phyloP scores from a whole-genome alignment of 2,888 invertebrate species.

The Cheilosia vulpina region DNA sequence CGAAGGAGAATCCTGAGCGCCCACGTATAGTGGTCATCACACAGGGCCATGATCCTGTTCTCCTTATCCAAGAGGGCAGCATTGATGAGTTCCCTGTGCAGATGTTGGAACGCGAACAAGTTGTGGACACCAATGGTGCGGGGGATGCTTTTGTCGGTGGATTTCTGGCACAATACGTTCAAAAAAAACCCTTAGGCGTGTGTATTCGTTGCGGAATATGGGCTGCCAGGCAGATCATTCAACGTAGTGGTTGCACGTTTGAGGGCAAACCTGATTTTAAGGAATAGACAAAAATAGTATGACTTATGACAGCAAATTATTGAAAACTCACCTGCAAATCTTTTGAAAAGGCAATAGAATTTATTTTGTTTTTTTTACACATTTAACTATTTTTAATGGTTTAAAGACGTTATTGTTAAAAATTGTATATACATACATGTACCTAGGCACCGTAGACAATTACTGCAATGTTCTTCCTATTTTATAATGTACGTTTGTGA shows the following conservation, averaged over 20 bases:
- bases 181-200: slow-evolving; percentile 87
- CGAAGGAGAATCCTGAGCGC: slow-evolving; percentile 89
- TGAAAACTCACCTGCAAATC: slow-evolving; percentile 5
- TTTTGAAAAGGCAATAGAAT: neutral
- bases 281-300: slow-evolving; percentile 75
- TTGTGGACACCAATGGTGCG: slow-evolving; percentile 99
- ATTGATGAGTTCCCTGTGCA: slow-evolving; percentile 89
- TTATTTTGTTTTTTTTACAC: slow-evolving; percentile 33
- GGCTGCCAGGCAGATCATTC: slow-evolving; percentile 93
- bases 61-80: slow-evolving; percentile 89
- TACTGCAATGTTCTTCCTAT: slow-evolving; percentile 6
- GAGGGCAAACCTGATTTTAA: slow-evolving; percentile 87
- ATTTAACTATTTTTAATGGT: slow-evolving; percentile 22
- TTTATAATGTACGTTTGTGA: slow-evolving; percentile 26
- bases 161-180: slow-evolving; percentile 94
- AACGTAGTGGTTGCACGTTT: slow-evolving; percentile 95
- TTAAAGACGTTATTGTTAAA: neutral
- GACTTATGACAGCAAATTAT: slow-evolving; percentile 9
- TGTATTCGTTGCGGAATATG: slow-evolving; percentile 95
- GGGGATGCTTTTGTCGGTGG: slow-evolving; percentile 99
- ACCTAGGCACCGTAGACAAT: slow-evolving; percentile 19
- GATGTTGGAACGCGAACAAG: slow-evolving; percentile 87
- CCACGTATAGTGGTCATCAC: slow-evolving; percentile 94
- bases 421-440: slow-evolving; percentile 17
- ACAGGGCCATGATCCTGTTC: slow-evolving; percentile 93